Conservation (phyloP, 2,113 vertebrate genomes). For the Laticauda colubrina region DNA sequence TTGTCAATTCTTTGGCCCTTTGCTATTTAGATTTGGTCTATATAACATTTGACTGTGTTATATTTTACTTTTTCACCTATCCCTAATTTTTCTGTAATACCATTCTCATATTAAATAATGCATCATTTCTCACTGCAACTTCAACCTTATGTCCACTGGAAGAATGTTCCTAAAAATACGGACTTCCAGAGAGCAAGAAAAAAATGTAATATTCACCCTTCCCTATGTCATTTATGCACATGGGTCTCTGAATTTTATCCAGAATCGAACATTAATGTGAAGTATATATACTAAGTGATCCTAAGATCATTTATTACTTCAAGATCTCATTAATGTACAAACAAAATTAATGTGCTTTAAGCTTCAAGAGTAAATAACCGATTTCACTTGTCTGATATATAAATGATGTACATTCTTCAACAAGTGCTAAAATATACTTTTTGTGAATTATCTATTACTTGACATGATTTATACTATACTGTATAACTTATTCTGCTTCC, state of each 20-base stretch:
- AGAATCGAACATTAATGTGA: neutral
- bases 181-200: neutral
- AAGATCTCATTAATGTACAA: neutral
- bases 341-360: neutral
- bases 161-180: neutral
- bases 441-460: neutral
- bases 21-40: neutral
- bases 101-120: neutral
- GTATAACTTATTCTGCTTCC: neutral
- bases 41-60: neutral
- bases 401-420: neutral
- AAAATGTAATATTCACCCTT: neutral
- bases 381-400: neutral
- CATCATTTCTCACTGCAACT: neutral
- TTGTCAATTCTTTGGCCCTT: neutral
- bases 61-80: neutral
- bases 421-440: neutral
- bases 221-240: neutral
- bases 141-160: neutral
- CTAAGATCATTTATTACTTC: neutral
- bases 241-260: neutral
- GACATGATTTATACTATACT: neutral
- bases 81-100: neutral
- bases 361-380: neutral
- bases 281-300: neutral